Evolutionary conservation across 2,888 invertebrate species (phyloP), one percentile per base, ranked within the genome.

Genomic region (Heliconius erato): DNA sequence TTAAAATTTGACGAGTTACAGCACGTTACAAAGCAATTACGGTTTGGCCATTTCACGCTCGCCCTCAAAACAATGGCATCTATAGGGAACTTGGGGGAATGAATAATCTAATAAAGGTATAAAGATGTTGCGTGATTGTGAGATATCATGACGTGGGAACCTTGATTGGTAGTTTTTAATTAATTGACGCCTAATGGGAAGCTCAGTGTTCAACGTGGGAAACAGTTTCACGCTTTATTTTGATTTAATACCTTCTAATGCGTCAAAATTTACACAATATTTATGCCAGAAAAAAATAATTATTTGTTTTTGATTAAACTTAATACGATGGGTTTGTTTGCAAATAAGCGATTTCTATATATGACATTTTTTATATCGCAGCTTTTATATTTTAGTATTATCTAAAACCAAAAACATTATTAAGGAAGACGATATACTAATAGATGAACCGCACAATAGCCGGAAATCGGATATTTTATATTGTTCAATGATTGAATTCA

Each of bases 61-160:
- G 90, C 95, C 95, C 95, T 91, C 93, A 93, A 95, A 95, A 95
- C 95, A 96, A 96, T 85, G 92, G 92, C 79, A 83, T 80, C 74
- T 79, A 76, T 85, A 85, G 79, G 79, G 80, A 85, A 82, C 85
- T 85, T 86, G 81, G 89, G 91, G 91, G 89, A 88, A 87, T 91
- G 89, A 88, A 87, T 91, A 93, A 93, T 93, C 92, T 91, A 93
- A 93, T 93, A 92, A 92, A 91, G 88, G 91, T 91, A 94, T 95
- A 92, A 95, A 96, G 96, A 96, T 95, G 95, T 96, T 95, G 96
- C 96, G 95, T 96, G 96, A 96, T 96, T 95, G 93, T 87, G 90
- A 92, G 94, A 93, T 94, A 95, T 95, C 94, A 94, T 90, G 89
- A 90, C 93, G 94, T 94, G 94, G 94, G 95, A 95, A 95, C 88